Conservation (phyloP, 1,140 invertebrate genomes). For the Saccostrea echinata region DNA sequence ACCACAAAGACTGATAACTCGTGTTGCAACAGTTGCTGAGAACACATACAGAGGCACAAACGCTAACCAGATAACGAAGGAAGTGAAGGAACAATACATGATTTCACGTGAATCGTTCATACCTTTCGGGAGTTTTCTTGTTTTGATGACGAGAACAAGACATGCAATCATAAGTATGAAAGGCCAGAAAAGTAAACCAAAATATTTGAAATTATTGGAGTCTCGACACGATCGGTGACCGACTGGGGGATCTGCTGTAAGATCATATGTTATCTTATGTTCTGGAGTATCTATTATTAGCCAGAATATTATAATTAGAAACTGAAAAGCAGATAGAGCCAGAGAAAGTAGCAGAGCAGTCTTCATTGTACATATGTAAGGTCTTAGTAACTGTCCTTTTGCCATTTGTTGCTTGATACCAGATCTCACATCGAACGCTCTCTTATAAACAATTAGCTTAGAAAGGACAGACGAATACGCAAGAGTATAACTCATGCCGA, state of each 20-base stretch:
- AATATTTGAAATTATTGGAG: slow-evolving; percentile 49
- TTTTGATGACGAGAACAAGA: too few relatives aligned
- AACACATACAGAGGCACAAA: slow-evolving; percentile 69
- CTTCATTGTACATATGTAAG: not conserved
- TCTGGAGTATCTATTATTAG: slow-evolving; percentile 46
- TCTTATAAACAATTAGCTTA: too few relatives aligned
- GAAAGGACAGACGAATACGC: too few relatives aligned
- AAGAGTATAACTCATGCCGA: too few relatives aligned
- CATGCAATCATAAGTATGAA: too few relatives aligned
- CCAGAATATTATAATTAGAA: slow-evolving; percentile 43
- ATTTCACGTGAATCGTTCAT: too few relatives aligned
- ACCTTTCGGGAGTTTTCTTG: too few relatives aligned
- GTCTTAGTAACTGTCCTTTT: not conserved
- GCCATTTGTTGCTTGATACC: slow-evolving; percentile 29
- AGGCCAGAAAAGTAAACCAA: slow-evolving; percentile 86
- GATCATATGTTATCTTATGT: not conserved
- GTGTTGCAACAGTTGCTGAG: slow-evolving; percentile 50
- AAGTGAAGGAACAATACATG: too few relatives aligned
- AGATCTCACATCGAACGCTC: too few relatives aligned
- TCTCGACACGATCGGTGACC: slow-evolving; percentile 41
- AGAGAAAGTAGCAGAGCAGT: slow-evolving; percentile 11
- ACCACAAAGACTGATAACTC: slow-evolving; percentile 61
- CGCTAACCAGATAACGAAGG: too few relatives aligned
- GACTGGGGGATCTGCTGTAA: slow-evolving; percentile 18
- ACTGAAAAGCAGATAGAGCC: slow-evolving; percentile 45